Base-by-base conservation (phyloP, 1,140 invertebrate species). In the Psix sp. region DNA sequence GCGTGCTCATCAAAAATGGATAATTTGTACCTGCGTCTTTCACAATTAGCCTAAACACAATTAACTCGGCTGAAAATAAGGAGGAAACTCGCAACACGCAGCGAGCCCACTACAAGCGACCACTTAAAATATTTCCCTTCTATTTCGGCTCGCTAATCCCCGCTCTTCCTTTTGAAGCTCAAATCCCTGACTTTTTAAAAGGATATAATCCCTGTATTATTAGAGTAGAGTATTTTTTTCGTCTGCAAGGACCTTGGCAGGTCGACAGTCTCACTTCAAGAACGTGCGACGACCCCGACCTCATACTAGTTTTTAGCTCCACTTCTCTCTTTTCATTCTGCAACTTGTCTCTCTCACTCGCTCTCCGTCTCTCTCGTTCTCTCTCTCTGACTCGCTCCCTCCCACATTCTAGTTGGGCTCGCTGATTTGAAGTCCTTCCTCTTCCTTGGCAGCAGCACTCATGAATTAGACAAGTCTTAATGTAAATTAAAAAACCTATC, bases 201-300 rank as follows among this genome's bases (percentile, higher is more conserved):
- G 39, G 56, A 48, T 29, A 49, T 49, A 48, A 60, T 60, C 15
- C 43, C n/a, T n/a, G 9, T 51, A 57, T 52, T 52, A 52, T 63
- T 63, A 43, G 38, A 63, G 52, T 52, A 45, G 20, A 15, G 29
- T 5, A 39, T 56, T 66, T 66, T 66, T 66, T 66, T 57, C 36
- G 13, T 5, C 29, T 16, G 21, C 36, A 75, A 77, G 76, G 78
- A 82, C 82, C 80, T 86, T 84, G 83, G 73, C 78, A 80, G 82
- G 82, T 84, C 83, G 79, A 84, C 81, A 84, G 81, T 80, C 83
- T 78, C 79, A 73, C 77, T 74, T 80, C 80, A 84, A 84, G 82
- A 84, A 84, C 84, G 85, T 86, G 76, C 84, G 82, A 85, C 83
- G 85, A 86, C 85, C 83, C 82, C 82, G 77, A 84, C 74, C 76